Percentiles rank a stretch among this genome's conserved stretches.
These are phyloP conservation scores for Apotomis turbidana DNA, from an alignment of 2,888 invertebrate species.

Conservation along the genomic window DNA sequence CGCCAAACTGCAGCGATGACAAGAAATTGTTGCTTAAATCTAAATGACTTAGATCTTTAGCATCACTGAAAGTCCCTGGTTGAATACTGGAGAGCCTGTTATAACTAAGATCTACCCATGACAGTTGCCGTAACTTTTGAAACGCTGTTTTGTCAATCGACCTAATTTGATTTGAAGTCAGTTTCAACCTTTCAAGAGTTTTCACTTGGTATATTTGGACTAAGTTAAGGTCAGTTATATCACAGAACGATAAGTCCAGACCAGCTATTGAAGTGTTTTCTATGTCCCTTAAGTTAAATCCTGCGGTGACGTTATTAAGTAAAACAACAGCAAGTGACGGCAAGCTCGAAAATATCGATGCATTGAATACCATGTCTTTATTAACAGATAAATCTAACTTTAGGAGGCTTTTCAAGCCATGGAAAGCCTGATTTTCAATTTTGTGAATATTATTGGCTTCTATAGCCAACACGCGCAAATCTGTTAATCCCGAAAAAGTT, in stretches of 20 bases:
- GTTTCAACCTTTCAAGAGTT: constrained; percentile 23
- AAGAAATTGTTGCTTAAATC: constrained; percentile 26
- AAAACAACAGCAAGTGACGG: constrained; percentile 9
- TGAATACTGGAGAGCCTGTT: constrained; percentile 31
- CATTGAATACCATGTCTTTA: constrained; percentile 26
- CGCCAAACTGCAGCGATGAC: constrained; percentile 25
- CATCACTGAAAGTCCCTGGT: constrained; percentile 30
- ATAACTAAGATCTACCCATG: constrained; percentile 34
- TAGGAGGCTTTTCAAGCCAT: constrained; percentile 6
- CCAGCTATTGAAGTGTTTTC: constrained; percentile 11
- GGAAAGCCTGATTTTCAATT: constrained; percentile 27
- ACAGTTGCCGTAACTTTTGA: constrained; percentile 20
- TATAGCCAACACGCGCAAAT: constrained; percentile 13
- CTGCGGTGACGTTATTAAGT: constrained; percentile 11
- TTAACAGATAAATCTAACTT: constrained; percentile 21
- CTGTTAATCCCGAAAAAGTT: constrained; percentile 16
- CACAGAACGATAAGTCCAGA: constrained; percentile 24
- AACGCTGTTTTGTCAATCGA: constrained; percentile 26
- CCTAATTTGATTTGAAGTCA: constrained; percentile 28
- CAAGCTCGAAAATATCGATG: constrained; percentile 25
- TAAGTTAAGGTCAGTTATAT: constrained; percentile 16
- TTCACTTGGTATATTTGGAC: constrained; percentile 12
- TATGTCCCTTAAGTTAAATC: constrained; percentile 12
- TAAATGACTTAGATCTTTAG: constrained; percentile 16
- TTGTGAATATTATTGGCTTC: constrained; percentile 9